phyloP scores from a whole-genome alignment of 2,113 vertebrate genomes.

The Chaetura pelagica region DNA sequence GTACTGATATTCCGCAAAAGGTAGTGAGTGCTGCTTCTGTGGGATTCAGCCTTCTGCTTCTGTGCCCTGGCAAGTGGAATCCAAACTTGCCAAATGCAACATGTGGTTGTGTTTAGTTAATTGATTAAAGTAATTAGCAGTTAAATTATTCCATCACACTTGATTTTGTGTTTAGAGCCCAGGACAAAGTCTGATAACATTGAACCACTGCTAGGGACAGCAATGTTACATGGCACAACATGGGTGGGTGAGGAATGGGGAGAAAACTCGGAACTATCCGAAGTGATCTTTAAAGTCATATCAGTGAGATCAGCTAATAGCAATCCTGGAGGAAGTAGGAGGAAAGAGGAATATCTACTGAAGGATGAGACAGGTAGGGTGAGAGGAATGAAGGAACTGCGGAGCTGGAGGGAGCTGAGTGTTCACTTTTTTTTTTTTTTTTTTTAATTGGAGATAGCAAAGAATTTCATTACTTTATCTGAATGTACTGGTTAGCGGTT shows the following conservation, averaged over 20 bases:
- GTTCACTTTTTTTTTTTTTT: neutral
- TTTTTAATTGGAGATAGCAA: neutral
- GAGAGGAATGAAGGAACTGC: neutral
- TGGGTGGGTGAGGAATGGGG: neutral
- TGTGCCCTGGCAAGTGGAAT: neutral
- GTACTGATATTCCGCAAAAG: neutral
- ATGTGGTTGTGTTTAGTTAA: neutral
- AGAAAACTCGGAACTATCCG: neutral
- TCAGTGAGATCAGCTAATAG: neutral
- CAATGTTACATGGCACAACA: rapidly evolving
- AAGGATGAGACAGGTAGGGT: neutral
- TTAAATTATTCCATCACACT: neutral
- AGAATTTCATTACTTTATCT: neutral
- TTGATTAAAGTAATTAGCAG: neutral
- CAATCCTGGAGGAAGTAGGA: neutral
- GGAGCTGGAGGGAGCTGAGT: rapidly evolving
- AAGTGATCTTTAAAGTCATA: rapidly evolving
- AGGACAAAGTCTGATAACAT: rapidly evolving
- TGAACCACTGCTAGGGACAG: neutral
- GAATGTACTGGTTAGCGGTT: neutral
- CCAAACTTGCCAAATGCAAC: neutral
- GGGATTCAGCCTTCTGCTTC: neutral
- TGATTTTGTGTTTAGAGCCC: neutral
- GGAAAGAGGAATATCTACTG: neutral
- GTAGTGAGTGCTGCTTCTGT: rapidly evolving